phyloP scores from a whole-genome alignment of 92 coral and sea anemone species.

The Palythoa grandis region DNA sequence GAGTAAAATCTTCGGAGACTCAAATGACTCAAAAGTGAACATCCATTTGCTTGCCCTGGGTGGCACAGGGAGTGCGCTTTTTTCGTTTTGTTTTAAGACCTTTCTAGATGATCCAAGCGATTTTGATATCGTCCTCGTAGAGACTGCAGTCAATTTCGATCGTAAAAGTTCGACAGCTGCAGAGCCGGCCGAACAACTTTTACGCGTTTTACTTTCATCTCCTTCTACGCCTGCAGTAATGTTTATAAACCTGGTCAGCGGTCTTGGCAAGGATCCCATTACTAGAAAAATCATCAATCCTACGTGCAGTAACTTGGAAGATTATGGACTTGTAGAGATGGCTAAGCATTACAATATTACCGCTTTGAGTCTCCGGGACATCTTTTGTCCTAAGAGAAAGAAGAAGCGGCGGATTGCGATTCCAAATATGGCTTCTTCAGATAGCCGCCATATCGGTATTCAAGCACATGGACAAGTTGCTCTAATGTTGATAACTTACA shows the following conservation, averaged over 20 bases:
- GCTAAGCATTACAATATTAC: conserved; percentile 62
- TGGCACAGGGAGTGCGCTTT: conserved; percentile 82
- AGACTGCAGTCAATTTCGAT: conserved; percentile 71
- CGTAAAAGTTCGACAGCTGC: conserved; percentile 52
- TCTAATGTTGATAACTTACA: conserved; percentile 60
- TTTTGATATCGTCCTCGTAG: conserved; percentile 78
- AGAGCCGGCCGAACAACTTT: conserved; percentile 80
- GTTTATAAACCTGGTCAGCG: conserved; percentile 72
- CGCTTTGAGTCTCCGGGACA: conserved; percentile 63
- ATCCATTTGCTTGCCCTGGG: conserved; percentile 57
- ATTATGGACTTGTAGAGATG: conserved; percentile 62
- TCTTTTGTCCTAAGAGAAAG: conserved; percentile 49
- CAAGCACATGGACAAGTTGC: conserved; percentile 70
- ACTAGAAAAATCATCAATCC: conserved; percentile 49
- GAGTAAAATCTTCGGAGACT: conserved; percentile 59
- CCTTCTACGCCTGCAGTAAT: conserved; percentile 75
- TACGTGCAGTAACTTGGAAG: conserved; percentile 64
- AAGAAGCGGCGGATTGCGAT: conserved; percentile 30
- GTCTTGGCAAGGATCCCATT: conserved; percentile 56
- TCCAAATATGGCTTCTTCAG: conserved; percentile 55
- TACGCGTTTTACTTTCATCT: conserved; percentile 62
- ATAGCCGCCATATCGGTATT: conserved; percentile 65
- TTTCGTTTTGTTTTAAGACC: conserved; percentile 75
- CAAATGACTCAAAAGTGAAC: conserved; percentile 46
- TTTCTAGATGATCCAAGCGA: conserved; percentile 51